Evolutionary conservation across 2,888 invertebrate species (phyloP), one percentile per base, ranked within the genome.

Genomic region (Abscondita cerata): DNA sequence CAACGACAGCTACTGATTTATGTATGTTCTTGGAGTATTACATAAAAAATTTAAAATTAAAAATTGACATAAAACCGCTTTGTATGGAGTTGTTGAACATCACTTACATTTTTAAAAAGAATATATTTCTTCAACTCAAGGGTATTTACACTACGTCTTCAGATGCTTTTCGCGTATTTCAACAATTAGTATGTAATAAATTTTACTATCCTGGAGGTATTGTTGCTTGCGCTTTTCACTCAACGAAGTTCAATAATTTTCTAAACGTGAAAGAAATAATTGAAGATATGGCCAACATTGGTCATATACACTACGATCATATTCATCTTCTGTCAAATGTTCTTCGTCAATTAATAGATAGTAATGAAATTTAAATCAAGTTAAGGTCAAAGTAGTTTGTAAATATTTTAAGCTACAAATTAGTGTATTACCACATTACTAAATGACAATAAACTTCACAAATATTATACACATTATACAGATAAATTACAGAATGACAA

Each of bases 121-220:
- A 66, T 3, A 68, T 77, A 66, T 76, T 76, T 60, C 52, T 55
- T 33, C 66, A 72, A 19, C 59, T 79, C 5, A 76, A 75, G 65
- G 65, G 66, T 6, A 51, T 73, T 9, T 79, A 79, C 56, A 59
- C 51, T 13, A 65, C 68, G 33, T 75, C 66, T 52, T 38, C 66
- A 3, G 69, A 73, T 15, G 71, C 72, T 1, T 36, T 68, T 18
- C 51, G 64, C 9, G 70, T 73, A 33, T 77, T 78, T 59, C 65
- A 71, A 52, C 59, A 66, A n/a, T 62, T 76, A 6, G 70, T 76
- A 12, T 68, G 66, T 34, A 72, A 72, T 50, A 71, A 73, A 57
- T 70, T 76, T 31, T 78, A 74, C 62, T 66, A 78, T 51, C 76
- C 78, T 12, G 66, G 72, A 12, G 76, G 74, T 5, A 72, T 78